A percentile compares a stretch with the other conserved stretches of the same genome.
Evolutionary conservation across 1,140 invertebrate species (phyloP).

Genomic region (Drosophila serrata): DNA sequence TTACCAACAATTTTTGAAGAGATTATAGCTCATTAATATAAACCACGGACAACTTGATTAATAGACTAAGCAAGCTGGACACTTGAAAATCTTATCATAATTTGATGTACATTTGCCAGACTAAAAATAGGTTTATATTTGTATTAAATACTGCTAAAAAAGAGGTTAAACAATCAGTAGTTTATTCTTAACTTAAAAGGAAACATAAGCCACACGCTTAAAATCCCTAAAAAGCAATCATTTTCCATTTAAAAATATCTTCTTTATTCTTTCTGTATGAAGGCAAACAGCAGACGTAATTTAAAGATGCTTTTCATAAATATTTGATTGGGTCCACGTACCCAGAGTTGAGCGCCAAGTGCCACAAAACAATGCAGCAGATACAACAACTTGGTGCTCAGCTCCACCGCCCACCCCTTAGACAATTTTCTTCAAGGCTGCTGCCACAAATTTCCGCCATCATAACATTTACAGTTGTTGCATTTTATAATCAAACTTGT

Average conservation of each 20-base stretch:
- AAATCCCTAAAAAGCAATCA: not conserved
- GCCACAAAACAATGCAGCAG: slow-evolving; percentile 42
- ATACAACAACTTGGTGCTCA: slow-evolving; percentile 8
- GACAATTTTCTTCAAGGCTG: not conserved
- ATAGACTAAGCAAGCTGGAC: not conserved
- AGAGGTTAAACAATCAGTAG: not conserved
- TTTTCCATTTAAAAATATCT: not conserved
- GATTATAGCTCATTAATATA: slow-evolving; percentile 6
- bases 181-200: not conserved
- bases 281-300: slow-evolving; percentile 15
- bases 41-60: not conserved
- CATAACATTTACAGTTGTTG: slow-evolving; percentile 81
- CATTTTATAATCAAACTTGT: slow-evolving; percentile 82
- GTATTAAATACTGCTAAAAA: not conserved
- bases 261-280: not conserved
- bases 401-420: too few relatives aligned
- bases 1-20: slow-evolving; percentile 4
- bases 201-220: not conserved
- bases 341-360: slow-evolving; percentile 12
- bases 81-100: not conserved
- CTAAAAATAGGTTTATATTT: not conserved
- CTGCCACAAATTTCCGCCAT: slow-evolving; percentile 69
- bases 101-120: not conserved
- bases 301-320: slow-evolving; percentile 42
- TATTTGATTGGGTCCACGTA: slow-evolving; percentile 34